Evolutionary conservation across 2,797 vertebrate genomes (phyloP).

Genomic region (Enteromius viviparus): DNA sequence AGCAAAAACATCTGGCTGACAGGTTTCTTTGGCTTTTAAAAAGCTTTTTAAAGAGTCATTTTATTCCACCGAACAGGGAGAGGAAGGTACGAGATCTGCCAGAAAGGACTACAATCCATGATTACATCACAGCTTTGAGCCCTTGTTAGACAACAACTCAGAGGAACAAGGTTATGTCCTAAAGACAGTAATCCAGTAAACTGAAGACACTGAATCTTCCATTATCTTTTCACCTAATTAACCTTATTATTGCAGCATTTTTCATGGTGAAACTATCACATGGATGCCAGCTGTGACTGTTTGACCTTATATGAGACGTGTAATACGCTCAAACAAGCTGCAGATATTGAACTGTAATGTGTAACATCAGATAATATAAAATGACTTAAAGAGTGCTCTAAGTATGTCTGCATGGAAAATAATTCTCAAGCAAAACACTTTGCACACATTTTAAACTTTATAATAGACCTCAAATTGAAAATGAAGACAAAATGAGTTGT

Average conservation of each 20-base stretch:
- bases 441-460: background rate
- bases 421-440: background rate
- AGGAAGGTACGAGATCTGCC: conserved; percentile 72
- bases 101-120: conserved; percentile 73
- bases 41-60: conserved; percentile 73
- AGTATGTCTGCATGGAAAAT: background rate
- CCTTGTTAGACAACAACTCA: conserved; percentile 71
- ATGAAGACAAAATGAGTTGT: conserved; percentile 2
- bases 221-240: conserved; percentile 81
- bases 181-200: conserved; percentile 71
- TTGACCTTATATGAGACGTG: conserved; percentile 71
- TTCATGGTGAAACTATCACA: conserved; percentile 61
- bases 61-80: conserved; percentile 81
- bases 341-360: background rate
- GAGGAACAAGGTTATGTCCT: conserved; percentile 61
- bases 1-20: conserved; percentile 88
- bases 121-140: conserved; percentile 77
- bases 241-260: conserved; percentile 68
- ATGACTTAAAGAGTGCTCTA: background rate
- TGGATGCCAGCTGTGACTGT: conserved; percentile 79
- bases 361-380: conserved; percentile 3
- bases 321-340: background rate
- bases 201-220: conserved; percentile 76
- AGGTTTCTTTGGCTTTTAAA: conserved; percentile 75
- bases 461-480: background rate